Percentiles rank a stretch among this genome's conserved stretches.
phyloP scores from a whole-genome alignment of 2,888 invertebrate genomes.

The Leistus spinibarbis region DNA sequence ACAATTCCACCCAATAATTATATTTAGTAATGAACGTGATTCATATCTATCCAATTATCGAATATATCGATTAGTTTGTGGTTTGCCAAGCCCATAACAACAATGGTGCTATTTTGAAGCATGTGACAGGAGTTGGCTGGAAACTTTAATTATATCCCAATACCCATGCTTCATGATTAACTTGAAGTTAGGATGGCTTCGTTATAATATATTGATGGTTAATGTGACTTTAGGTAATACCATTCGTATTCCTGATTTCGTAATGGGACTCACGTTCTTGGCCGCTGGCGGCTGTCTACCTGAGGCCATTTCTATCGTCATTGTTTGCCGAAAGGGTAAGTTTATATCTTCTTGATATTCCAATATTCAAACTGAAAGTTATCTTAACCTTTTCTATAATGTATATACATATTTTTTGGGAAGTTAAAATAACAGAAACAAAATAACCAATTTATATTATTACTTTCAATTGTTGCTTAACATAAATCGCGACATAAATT shows the following conservation, averaged over 20 bases:
- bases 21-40: neutral
- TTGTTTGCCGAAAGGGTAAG: slow-evolving; percentile 84
- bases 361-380: too few relatives aligned
- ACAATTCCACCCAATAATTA: neutral
- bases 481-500: too few relatives aligned
- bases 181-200: neutral
- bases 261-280: slow-evolving; percentile 90
- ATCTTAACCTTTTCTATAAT: too few relatives aligned
- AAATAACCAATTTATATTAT: too few relatives aligned
- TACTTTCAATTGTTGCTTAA: too few relatives aligned
- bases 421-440: too few relatives aligned
- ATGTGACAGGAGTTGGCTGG: neutral
- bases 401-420: neutral
- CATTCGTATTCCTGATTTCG: slow-evolving; percentile 80
- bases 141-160: neutral
- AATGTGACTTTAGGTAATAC: slow-evolving; percentile 65
- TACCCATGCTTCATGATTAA: neutral
- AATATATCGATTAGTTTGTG: neutral
- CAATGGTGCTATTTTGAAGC: neutral
- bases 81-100: neutral
- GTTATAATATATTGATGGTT: neutral
- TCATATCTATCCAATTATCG: neutral
- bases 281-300: slow-evolving; percentile 92
- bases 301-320: slow-evolving; percentile 80
- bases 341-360: neutral